A percentile compares a stretch with the other conserved stretches of the same genome.
Evolutionary conservation across 2,888 invertebrate genomes (phyloP).

Genomic region (Yponomeuta malinellus): DNA sequence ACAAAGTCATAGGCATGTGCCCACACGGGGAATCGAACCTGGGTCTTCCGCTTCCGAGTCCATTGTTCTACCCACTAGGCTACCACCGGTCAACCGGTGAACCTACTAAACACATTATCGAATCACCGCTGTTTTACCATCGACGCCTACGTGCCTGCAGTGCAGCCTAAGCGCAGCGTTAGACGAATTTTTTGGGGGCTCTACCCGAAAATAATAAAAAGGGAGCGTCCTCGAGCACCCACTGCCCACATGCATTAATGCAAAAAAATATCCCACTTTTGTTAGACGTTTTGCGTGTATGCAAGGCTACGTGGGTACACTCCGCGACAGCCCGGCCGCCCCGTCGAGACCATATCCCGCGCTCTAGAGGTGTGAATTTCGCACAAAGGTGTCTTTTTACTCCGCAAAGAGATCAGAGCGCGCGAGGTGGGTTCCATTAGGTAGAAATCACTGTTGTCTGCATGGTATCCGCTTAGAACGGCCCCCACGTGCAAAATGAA

Average conservation of each 20-base stretch:
- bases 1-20: too few species aligned
- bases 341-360: too few species aligned
- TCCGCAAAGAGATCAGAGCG: neutral
- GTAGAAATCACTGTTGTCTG: slow-evolving; percentile 25
- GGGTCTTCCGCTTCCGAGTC: too few species aligned
- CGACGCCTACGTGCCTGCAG: neutral
- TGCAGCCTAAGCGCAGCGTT: neutral
- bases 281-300: slow-evolving; percentile 10
- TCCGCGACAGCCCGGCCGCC: too few species aligned
- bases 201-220: neutral
- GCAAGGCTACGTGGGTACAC: neutral
- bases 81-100: too few species aligned
- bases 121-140: neutral
- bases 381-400: too few species aligned
- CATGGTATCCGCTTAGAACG: neutral
- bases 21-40: too few species aligned
- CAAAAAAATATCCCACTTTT: slow-evolving; percentile 12
- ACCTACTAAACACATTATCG: neutral
- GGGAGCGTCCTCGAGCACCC: neutral
- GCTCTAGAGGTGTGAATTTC: too few species aligned
- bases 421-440: slow-evolving; percentile 37
- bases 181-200: slow-evolving; percentile 4
- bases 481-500: slow-evolving; percentile 34
- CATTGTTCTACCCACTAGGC: too few species aligned
- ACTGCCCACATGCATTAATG: slow-evolving; percentile 14